Evolutionary conservation across 2,113 vertebrate genomes (phyloP), one percentile per base, ranked within the genome.

Genomic region (Nesogale talazaci): DNA sequence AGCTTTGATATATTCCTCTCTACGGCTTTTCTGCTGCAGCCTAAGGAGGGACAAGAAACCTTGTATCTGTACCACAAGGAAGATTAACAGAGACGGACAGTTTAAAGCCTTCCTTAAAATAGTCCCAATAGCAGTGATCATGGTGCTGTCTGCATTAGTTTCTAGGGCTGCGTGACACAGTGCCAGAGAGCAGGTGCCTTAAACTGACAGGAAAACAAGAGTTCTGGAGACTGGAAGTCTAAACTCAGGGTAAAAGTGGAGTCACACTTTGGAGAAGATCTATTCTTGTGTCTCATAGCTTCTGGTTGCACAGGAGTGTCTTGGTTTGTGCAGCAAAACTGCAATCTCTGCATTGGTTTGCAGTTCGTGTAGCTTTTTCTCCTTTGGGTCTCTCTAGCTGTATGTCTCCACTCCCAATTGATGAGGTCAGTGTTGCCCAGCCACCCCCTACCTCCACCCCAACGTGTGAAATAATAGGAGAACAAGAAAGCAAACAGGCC

Each of bases 11-110:
- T 91, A 86, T 65, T 85, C 46, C 70, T 92, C 79, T 91, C 87
- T 95, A 95, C 94, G 91, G 61, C 57, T 91, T 95, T 92, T 94
- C 93, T 96, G 52, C 83, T 94, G 88, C 93, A 84, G 38, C 70
- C 89, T 36, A 63, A 82, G 89, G 88, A 93, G 25, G 7, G 40
- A 74, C 36, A 84, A 27, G 29, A 63, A 72, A 12, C 27, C 75
- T 86, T 67, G 40, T 27, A 22, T 79, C 67, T 81, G 20, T 17
- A 27, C 27, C 69, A 23, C 22, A 83, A 57, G 79, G 59, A 59
- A 86, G 52, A 40, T 59, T 8, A 83, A 87, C 57, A 82, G 76
- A 93, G 78, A 61, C 79, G 42, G 15, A 86, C 91, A 72, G 36
- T 52, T 74, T 40, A 11, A 63, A 89, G 57, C 15, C 29, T 25